Percentiles rank a stretch among this genome's conserved stretches.
Evolutionary conservation across 2,888 invertebrate genomes (phyloP).

Genomic region (Melolontha melolontha): DNA sequence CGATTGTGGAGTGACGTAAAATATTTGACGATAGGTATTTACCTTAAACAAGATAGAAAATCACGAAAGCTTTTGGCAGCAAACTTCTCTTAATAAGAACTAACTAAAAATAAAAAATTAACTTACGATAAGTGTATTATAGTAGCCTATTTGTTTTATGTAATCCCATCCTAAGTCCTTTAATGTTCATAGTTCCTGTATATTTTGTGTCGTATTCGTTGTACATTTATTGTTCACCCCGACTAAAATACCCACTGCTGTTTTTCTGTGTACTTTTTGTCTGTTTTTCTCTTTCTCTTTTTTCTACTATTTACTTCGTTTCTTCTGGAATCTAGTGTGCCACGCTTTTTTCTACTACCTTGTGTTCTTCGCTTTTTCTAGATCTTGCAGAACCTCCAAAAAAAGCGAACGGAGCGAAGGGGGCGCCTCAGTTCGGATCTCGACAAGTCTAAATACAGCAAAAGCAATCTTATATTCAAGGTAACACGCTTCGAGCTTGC

Average conservation of each 20-base stretch:
- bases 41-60: too few relatives aligned
- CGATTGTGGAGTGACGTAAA: too few relatives aligned
- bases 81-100: too few relatives aligned
- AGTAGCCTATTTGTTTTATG: conserved; percentile 1
- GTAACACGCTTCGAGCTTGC: conserved; percentile 79
- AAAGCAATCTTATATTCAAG: conserved; percentile 99
- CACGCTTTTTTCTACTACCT: conserved; percentile 79
- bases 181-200: too few relatives aligned
- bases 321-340: conserved; percentile 63
- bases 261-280: conserved; percentile 52
- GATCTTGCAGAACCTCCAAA: conserved; percentile 99
- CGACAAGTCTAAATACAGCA: conserved; percentile 92
- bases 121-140: conserved; percentile 6
- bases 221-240: conserved; percentile 38
- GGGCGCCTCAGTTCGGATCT: conserved; percentile 95
- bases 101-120: too few relatives aligned
- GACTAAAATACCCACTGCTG: conserved; percentile 43
- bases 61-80: too few relatives aligned
- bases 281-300: conserved; percentile 54
- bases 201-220: conserved; percentile 14
- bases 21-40: too few relatives aligned
- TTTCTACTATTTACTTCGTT: conserved; percentile 58
- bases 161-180: background rate
- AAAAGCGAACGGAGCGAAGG: conserved; percentile 98
- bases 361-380: conserved; percentile 94